A percentile compares a stretch with the other conserved stretches of the same genome.
phyloP scores from a whole-genome alignment of 2,113 vertebrate species.

The Sigmodon hispidus region DNA sequence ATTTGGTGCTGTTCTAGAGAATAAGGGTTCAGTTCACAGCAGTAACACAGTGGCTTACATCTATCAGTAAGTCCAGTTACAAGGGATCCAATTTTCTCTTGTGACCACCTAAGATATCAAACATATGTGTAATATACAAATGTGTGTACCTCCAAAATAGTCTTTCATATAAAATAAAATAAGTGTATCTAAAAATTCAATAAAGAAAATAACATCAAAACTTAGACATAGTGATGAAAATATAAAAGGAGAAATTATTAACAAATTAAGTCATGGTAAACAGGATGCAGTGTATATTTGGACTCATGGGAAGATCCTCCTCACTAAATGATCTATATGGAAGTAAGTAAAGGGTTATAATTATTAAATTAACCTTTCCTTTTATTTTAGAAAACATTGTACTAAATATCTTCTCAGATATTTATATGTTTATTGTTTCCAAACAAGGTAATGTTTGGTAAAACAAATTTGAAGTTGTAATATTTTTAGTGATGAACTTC shows the following conservation, averaged over 20 bases:
- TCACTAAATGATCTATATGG: neutral
- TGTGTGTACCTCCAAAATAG: neutral
- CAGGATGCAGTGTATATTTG: neutral
- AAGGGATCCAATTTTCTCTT: neutral
- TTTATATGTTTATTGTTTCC: slow-evolving; percentile 30
- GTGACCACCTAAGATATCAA: neutral
- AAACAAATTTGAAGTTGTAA: neutral
- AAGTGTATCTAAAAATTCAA: neutral
- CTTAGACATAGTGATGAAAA: neutral
- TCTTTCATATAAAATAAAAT: neutral
- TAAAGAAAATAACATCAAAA: neutral
- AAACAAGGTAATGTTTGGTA: slow-evolving; percentile 2
- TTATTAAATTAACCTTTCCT: neutral
- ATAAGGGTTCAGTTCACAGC: too few relatives aligned
- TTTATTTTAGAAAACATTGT: neutral
- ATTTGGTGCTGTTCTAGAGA: neutral
- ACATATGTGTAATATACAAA: neutral
- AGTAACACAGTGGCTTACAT: neutral
- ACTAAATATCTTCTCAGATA: neutral
- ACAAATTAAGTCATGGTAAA: neutral
- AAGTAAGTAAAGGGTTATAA: neutral
- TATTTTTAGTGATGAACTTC: neutral
- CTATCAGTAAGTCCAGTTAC: neutral
- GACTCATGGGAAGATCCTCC: neutral
- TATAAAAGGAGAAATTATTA: neutral